Evolutionary conservation across 2,888 invertebrate species (phyloP).

Genomic region (Crepidodera aurea): DNA sequence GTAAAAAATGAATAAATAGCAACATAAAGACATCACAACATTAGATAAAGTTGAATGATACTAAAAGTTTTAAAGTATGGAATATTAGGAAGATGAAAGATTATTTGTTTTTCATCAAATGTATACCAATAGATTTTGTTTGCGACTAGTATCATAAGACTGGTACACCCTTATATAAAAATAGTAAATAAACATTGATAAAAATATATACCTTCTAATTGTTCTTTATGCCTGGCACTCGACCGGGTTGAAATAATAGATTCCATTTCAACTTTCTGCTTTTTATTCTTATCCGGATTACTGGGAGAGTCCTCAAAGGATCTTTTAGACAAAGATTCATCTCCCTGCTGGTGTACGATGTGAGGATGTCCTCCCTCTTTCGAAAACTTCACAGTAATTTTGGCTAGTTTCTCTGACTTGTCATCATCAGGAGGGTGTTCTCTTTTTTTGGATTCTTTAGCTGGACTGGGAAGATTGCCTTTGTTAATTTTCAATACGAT

Average conservation of each 20-base stretch:
- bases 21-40: too few relatives aligned
- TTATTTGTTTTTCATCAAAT: too few relatives aligned
- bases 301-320: slow-evolving; percentile 39
- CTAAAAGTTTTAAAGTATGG: too few relatives aligned
- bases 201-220: slow-evolving; percentile 12
- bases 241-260: slow-evolving; percentile 33
- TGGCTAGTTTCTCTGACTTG: slow-evolving; percentile 61
- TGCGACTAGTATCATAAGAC: too few relatives aligned
- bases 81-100: too few relatives aligned
- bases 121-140: too few relatives aligned
- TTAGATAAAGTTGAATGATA: too few relatives aligned
- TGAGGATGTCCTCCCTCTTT: slow-evolving; percentile 61
- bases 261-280: slow-evolving; percentile 38
- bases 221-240: slow-evolving; percentile 30
- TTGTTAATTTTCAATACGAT: slow-evolving; percentile 74
- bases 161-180: too few relatives aligned
- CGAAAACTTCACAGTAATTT: slow-evolving; percentile 66
- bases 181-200: background rate
- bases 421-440: slow-evolving; percentile 50
- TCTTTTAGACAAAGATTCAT: slow-evolving; percentile 40
- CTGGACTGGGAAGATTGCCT: slow-evolving; percentile 57
- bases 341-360: slow-evolving; percentile 52
- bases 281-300: slow-evolving; percentile 40
- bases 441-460: slow-evolving; percentile 50
- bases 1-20: background rate